Base-by-base conservation (phyloP, 1,140 invertebrate genomes). In the Micrasema longulum region DNA sequence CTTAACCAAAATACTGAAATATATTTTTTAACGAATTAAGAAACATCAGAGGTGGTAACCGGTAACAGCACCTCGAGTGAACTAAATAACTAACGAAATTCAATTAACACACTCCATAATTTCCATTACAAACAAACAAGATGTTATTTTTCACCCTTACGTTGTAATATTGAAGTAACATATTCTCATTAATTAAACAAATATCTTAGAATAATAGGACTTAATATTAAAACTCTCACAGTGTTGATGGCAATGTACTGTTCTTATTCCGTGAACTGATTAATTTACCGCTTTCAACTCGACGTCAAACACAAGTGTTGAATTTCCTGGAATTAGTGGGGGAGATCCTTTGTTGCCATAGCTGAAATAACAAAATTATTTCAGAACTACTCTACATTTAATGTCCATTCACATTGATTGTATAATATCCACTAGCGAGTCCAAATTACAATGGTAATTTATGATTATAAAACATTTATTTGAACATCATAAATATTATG, bases 271-370 rank as follows among this genome's bases (percentile, higher is more conserved):
- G 6, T 3, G 12, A 10, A 12, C 53, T n/a, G 26, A 16, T 22
- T 89, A 95, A 79, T 91, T 88, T 53, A 96, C 88, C 81, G 89
- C 89, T 79, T 91, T 95, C 43, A 97, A 83, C 85, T 97, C 94
- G 47, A 97, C 91, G 74, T 96, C 94, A 81, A 97, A 97, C 4
- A 94, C 85, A 55, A 97, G 82, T 22, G 91, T 92, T 26, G 91
- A 89, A 77, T 96, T 95, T 41, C 91, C 89, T 63, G 95, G 95
- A 83, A 97, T 96, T 0, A 88, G 87, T 78, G 94, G 94, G 7
- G 92, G 92, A 47, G 89, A 90, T 66, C 93, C 93, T 82, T 91
- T 91, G 43, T 87, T 83, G 38, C 94, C 94, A 81, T 96, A 95
- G 31, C 93, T 94, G 81, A 38, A 88, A 88, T 73, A 74, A 76